Evolutionary conservation across 2,888 invertebrate species (phyloP).

Genomic region (Acanthosepion pharaonis): DNA sequence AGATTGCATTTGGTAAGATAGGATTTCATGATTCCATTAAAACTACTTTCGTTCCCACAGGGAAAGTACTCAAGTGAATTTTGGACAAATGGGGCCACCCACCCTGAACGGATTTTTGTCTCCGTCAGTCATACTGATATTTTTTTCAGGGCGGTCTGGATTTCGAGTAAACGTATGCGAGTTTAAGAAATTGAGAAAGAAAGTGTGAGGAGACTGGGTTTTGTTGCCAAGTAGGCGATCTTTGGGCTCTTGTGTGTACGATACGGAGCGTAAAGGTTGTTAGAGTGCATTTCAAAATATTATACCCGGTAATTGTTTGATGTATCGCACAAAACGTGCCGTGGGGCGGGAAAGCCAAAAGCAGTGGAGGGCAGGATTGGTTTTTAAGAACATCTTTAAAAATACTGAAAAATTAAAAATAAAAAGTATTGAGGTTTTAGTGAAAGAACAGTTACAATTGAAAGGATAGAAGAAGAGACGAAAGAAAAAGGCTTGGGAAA

Average conservation of each 20-base stretch:
- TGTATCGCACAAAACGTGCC: background rate
- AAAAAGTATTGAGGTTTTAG: background rate
- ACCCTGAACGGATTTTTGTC: conserved; percentile 1
- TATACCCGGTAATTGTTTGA: background rate
- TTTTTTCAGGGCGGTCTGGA: background rate
- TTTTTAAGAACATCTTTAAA: background rate
- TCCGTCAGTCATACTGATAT: background rate
- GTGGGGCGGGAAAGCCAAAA: background rate
- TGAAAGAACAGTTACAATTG: background rate
- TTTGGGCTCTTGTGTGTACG: conserved; percentile 18
- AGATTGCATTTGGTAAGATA: too few relatives aligned
- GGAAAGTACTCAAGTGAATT: background rate
- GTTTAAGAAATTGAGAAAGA: background rate
- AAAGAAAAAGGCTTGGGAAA: background rate
- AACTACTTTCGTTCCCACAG: too few relatives aligned
- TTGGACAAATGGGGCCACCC: conserved; percentile 33
- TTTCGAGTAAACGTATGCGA: background rate
- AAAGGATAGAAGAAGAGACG: background rate
- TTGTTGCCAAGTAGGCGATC: background rate
- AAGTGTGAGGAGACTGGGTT: background rate
- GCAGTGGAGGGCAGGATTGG: background rate
- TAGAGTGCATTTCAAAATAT: background rate
- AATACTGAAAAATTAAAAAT: background rate
- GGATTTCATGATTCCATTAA: too few relatives aligned
- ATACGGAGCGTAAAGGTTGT: background rate